phyloP scores from a whole-genome alignment of 2,113 vertebrate species.

The Anarhynchus alexandrinus region DNA sequence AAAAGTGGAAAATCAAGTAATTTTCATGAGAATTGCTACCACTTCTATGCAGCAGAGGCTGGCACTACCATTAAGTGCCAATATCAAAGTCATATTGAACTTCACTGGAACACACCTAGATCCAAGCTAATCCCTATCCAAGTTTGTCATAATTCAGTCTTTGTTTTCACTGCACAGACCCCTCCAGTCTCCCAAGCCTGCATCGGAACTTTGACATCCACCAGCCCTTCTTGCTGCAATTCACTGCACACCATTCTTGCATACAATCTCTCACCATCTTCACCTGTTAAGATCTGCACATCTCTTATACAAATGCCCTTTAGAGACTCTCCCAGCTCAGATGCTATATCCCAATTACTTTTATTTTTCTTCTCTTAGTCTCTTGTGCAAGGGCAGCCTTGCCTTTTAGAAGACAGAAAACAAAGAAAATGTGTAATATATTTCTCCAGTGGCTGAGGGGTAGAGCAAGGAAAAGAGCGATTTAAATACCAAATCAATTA shows the following conservation, averaged over 20 bases:
- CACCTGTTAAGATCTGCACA: neutral
- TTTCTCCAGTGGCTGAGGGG: neutral
- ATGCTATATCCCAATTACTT: neutral
- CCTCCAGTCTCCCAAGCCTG: neutral
- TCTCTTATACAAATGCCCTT: neutral
- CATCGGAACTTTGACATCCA: neutral
- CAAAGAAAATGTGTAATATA: neutral
- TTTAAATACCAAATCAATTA: neutral
- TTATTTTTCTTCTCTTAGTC: neutral
- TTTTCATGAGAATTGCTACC: neutral
- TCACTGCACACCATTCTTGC: neutral
- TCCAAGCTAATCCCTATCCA: neutral
- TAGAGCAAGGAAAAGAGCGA: neutral
- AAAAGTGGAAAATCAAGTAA: neutral
- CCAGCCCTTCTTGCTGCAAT: neutral
- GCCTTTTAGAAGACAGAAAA: neutral
- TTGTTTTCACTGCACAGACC: neutral
- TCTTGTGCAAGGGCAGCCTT: neutral
- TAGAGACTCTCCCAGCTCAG: neutral
- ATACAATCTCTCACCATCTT: neutral
- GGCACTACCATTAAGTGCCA: neutral
- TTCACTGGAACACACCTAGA: neutral
- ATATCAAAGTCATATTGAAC: neutral
- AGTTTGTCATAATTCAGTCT: neutral
- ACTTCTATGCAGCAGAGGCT: neutral